Conservation (phyloP, 2,888 invertebrate species). For the Molanna angustata region DNA sequence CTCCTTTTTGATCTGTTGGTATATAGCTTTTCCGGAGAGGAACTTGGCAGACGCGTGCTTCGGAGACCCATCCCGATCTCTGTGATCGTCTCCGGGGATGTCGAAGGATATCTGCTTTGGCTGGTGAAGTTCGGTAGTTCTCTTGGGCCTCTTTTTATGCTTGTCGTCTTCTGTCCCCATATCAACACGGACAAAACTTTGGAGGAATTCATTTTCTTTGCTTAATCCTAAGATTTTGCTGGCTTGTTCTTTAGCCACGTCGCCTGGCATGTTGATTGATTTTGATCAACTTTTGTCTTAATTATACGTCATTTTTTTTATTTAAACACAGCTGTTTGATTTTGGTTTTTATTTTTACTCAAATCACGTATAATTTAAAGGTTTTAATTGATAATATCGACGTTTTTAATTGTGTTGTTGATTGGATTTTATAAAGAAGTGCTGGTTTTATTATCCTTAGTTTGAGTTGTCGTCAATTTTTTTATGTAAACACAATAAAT, state of each 20-base stretch:
- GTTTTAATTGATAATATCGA: too few species aligned
- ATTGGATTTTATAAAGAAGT: too few species aligned
- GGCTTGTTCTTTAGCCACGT: conserved; percentile 50
- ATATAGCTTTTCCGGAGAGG: conserved; percentile 40
- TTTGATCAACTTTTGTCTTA: too few species aligned
- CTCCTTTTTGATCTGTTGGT: conserved; percentile 42
- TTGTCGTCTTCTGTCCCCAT: conserved; percentile 57
- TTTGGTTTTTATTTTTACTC: too few species aligned
- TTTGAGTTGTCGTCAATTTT: too few species aligned
- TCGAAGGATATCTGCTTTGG: conserved; percentile 41
- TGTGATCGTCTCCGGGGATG: conserved; percentile 36
- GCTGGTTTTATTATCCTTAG: too few species aligned
- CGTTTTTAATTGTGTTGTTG: too few species aligned
- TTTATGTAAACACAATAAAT: too few species aligned
- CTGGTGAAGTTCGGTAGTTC: conserved; percentile 40
- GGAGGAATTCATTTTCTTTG: conserved; percentile 71
- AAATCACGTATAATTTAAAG: too few species aligned
- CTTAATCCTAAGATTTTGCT: conserved; percentile 64
- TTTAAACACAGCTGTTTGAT: too few species aligned
- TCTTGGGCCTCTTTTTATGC: conserved; percentile 39
- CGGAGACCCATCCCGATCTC: conserved; percentile 36
- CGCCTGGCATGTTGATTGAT: conserved; percentile 39
- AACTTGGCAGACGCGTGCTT: conserved; percentile 41
- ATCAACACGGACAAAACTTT: conserved; percentile 75
- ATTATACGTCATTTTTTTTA: too few species aligned